A percentile compares a stretch with the other conserved stretches of the same genome.
Evolutionary conservation across 1,140 invertebrate genomes (phyloP).

Genomic region (Drosophila subpulchrella): DNA sequence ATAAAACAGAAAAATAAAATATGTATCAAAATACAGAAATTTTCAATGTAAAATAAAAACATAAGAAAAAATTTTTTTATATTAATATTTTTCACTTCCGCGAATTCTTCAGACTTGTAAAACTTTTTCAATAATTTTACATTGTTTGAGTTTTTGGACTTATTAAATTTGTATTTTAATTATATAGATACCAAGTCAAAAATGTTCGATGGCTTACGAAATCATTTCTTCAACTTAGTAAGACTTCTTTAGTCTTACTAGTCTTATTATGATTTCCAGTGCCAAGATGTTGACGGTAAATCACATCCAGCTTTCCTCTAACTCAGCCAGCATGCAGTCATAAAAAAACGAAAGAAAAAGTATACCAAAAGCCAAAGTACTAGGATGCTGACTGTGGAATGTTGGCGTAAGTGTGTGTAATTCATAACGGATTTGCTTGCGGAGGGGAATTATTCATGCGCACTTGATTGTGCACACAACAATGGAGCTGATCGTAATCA

Average conservation of each 20-base stretch:
- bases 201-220: too few species aligned
- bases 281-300: conserved; percentile 69
- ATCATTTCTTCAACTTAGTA: background rate
- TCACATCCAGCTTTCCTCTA: conserved; percentile 43
- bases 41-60: background rate
- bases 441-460: conserved; percentile 58
- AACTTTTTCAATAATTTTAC: too few species aligned
- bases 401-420: conserved; percentile 45
- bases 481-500: conserved; percentile 48
- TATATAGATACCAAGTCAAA: too few species aligned
- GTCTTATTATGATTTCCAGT: conserved; percentile 50
- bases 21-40: background rate
- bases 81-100: too few species aligned
- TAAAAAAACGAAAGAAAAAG: conserved; percentile 57
- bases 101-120: too few species aligned
- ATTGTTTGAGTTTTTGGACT: too few species aligned
- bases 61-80: too few species aligned
- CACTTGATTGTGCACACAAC: conserved; percentile 58
- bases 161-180: too few species aligned
- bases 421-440: conserved; percentile 58
- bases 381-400: conserved; percentile 41
- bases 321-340: conserved; percentile 23
- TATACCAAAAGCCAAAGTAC: conserved; percentile 44
- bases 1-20: background rate
- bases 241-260: conserved; percentile 30